phyloP scores from a whole-genome alignment of 30 jellyfish, hydroid and myxozoan species.

The Hydractinia symbiolongicarpus region DNA sequence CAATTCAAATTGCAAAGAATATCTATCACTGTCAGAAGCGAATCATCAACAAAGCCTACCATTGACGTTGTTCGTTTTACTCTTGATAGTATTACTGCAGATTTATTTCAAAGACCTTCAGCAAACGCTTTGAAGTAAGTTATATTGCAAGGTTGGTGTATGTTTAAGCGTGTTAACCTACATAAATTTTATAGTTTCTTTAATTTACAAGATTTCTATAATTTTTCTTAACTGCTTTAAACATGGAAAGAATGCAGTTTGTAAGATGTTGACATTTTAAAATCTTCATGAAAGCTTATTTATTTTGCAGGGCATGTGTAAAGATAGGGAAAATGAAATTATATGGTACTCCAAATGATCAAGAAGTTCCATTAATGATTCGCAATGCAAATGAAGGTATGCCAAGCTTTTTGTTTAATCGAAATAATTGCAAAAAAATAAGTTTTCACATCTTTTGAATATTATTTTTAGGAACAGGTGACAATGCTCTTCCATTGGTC shows the following conservation, averaged over 20 bases:
- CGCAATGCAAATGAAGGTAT: conserved; percentile 24
- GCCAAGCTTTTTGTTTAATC: neutral
- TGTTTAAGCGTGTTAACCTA: neutral
- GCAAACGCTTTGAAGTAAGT: conserved; percentile 69
- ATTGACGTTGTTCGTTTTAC: conserved; percentile 41
- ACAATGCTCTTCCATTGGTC: conserved; percentile 51
- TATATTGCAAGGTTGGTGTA: neutral
- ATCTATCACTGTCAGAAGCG: conserved; percentile 51
- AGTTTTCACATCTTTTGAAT: too few relatives aligned
- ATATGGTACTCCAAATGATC: conserved; percentile 62
- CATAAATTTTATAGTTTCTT: neutral
- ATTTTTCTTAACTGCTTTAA: neutral
- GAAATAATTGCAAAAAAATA: too few relatives aligned
- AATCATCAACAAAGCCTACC: conserved; percentile 17
- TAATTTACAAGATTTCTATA: neutral
- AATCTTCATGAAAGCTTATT: neutral
- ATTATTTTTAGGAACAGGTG: neutral
- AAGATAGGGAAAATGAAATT: conserved; percentile 53
- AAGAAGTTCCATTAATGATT: conserved; percentile 63
- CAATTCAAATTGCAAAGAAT: conserved; percentile 57
- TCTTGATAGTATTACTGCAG: conserved; percentile 49
- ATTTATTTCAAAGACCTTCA: conserved; percentile 81
- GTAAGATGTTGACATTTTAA: neutral
- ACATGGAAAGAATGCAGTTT: neutral
- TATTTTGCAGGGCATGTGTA: conserved; percentile 48